phyloP scores from a whole-genome alignment of 2,113 vertebrate species.

The Dromaius novaehollandiae region DNA sequence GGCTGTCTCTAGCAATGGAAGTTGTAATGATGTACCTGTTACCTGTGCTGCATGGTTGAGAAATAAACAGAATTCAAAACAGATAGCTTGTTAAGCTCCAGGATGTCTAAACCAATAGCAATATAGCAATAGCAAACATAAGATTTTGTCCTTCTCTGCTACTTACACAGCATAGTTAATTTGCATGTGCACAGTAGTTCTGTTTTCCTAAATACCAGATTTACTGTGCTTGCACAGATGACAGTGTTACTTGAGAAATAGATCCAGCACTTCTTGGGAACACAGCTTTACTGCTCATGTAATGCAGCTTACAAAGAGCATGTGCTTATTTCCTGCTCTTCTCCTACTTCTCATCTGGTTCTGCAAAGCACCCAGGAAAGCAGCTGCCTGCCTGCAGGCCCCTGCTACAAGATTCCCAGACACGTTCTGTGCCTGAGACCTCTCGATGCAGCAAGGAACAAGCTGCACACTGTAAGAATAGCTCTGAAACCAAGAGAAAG shows the following conservation, averaged over 20 bases:
- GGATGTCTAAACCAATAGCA: not conserved
- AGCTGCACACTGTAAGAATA: conserved; percentile 40
- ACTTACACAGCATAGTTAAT: not conserved
- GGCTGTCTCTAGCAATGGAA: not conserved
- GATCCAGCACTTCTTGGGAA: conserved; percentile 23
- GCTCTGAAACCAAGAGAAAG: conserved; percentile 31
- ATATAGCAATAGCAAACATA: not conserved
- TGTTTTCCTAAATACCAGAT: conserved; percentile 26
- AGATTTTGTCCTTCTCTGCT: not conserved
- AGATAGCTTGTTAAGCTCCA: not conserved
- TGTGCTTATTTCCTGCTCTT: not conserved
- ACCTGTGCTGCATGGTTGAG: not conserved
- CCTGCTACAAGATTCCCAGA: not conserved
- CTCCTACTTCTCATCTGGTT: not conserved
- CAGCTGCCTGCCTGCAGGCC: not conserved
- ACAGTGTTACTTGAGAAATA: not conserved
- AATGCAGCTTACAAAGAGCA: not conserved
- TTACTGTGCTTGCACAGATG: not conserved
- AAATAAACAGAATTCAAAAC: not conserved
- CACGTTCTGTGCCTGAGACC: not conserved
- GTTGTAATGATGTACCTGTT: not conserved
- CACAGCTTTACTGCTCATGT: not conserved
- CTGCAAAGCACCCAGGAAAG: conserved; percentile 1
- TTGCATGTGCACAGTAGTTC: not conserved
- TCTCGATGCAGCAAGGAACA: conserved; percentile 28